A percentile compares a stretch with the other conserved stretches of the same genome.
Conservation (phyloP, 2,888 invertebrate species). For the Pandemis heparana region DNA sequence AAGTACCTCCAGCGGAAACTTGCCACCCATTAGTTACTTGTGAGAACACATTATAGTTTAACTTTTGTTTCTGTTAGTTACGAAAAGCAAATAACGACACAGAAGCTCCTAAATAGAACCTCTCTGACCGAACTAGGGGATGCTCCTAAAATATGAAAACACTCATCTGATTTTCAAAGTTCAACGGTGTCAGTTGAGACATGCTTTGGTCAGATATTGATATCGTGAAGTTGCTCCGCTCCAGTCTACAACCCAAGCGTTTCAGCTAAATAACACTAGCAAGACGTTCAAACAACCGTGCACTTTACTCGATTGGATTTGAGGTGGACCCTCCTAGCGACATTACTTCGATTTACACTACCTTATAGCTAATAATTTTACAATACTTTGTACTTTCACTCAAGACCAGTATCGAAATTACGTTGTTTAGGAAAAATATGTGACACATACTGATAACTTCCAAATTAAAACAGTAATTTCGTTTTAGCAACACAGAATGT, state of each 20-base stretch:
- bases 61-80: slow-evolving; percentile 74
- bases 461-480: neutral
- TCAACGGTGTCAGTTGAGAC: slow-evolving; percentile 19
- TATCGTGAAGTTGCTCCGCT: slow-evolving; percentile 48
- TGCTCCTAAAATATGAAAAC: slow-evolving; percentile 28
- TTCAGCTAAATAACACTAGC: slow-evolving; percentile 76
- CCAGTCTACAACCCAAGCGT: slow-evolving; percentile 76
- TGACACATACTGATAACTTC: no score
- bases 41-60: slow-evolving; percentile 78
- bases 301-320: slow-evolving; percentile 81
- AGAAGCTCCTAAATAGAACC: slow-evolving; percentile 21
- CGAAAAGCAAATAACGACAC: slow-evolving; percentile 61
- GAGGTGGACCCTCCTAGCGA: slow-evolving; percentile 69
- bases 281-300: slow-evolving; percentile 65
- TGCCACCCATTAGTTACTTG: slow-evolving; percentile 81
- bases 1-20: slow-evolving; percentile 78
- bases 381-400: slow-evolving; percentile 2
- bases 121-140: slow-evolving; percentile 5
- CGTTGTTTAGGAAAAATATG: neutral
- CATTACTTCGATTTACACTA: slow-evolving; percentile 52
- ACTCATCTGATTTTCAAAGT: slow-evolving; percentile 27
- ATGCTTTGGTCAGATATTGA: slow-evolving; percentile 25
- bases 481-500: slow-evolving; percentile 2
- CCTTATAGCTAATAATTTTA: slow-evolving; percentile 14
- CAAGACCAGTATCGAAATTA: neutral